These are phyloP conservation scores for Ptychodera flava DNA, from an alignment of 35 echinoderm and acorn worm species.

Conservation along the genomic window DNA sequence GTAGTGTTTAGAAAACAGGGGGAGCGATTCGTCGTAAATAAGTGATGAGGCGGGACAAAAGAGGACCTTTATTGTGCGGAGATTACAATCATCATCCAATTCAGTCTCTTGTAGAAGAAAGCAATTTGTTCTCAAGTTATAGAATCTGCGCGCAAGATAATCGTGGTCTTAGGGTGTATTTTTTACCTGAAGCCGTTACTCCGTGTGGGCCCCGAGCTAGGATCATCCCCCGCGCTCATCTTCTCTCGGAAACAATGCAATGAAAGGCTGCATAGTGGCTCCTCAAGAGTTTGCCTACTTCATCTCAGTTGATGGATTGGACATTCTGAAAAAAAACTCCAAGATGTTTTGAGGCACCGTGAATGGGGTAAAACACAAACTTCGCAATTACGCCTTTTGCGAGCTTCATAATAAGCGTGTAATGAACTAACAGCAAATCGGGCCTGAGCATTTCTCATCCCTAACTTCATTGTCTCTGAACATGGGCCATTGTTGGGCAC, in stretches of 20 bases:
- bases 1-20: neutral
- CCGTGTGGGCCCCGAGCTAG: neutral
- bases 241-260: no score
- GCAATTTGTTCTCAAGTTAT: neutral
- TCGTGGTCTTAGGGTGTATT: no score
- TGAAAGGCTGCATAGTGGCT: no score
- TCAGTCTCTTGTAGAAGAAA: neutral
- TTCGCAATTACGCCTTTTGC: no score
- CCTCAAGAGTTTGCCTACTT: no score
- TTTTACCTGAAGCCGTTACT: neutral
- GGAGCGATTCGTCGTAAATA: neutral
- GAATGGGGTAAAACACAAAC: no score
- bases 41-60: neutral
- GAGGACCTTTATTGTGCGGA: neutral
- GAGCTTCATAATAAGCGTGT: neutral
- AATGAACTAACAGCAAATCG: neutral
- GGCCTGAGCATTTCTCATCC: neutral
- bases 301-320: no score
- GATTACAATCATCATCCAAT: neutral
- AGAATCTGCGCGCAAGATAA: no score
- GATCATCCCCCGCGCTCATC: no score
- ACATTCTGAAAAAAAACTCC: no score
- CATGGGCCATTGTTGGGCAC: neutral
- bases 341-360: no score
- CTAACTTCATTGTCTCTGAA: neutral